Percentiles rank a stretch among this genome's conserved stretches.
These are phyloP conservation scores for Ophion ellenae DNA, from an alignment of 2,888 invertebrate species.

Conservation along the genomic window DNA sequence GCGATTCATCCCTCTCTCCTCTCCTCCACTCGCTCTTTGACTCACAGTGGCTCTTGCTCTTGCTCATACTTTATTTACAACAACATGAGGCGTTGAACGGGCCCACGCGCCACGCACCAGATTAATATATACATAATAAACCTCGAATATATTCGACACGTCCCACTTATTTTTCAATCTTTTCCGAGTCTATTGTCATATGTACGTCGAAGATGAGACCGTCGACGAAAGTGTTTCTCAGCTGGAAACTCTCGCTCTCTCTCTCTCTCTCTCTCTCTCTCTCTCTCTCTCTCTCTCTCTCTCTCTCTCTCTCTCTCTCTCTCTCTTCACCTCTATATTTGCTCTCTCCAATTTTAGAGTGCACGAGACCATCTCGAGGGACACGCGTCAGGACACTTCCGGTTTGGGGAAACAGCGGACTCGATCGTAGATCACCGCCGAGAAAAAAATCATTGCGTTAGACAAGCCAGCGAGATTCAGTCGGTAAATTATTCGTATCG, in stretches of 20 bases:
- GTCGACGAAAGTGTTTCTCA: slow-evolving; percentile 43
- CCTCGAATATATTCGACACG: slow-evolving; percentile 33
- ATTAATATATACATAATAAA: slow-evolving; percentile 40
- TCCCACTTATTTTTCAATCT: slow-evolving; percentile 48
- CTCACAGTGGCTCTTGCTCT: background rate
- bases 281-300: slow-evolving; percentile 12
- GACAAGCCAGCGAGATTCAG: background rate
- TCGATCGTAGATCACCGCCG: background rate
- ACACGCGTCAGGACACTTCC: slow-evolving; percentile 29
- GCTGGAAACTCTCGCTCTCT: background rate
- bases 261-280: slow-evolving; percentile 6
- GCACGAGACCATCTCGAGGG: slow-evolving; percentile 17
- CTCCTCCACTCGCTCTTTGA: background rate
- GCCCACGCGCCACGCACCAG: slow-evolving; percentile 49
- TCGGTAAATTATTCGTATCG: background rate
- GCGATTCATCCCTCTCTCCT: slow-evolving; percentile 14
- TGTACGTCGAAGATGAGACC: slow-evolving; percentile 20
- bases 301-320: background rate
- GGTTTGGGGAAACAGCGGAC: slow-evolving; percentile 27
- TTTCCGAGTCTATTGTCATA: slow-evolving; percentile 20
- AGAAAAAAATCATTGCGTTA: background rate
- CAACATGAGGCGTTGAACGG: slow-evolving; percentile 11
- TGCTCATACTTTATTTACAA: slow-evolving; percentile 28
- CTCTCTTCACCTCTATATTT: background rate
- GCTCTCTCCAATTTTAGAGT: background rate